Evolutionary conservation across 2,113 vertebrate species (phyloP).

Genomic region (Rhinoderma darwinii): DNA sequence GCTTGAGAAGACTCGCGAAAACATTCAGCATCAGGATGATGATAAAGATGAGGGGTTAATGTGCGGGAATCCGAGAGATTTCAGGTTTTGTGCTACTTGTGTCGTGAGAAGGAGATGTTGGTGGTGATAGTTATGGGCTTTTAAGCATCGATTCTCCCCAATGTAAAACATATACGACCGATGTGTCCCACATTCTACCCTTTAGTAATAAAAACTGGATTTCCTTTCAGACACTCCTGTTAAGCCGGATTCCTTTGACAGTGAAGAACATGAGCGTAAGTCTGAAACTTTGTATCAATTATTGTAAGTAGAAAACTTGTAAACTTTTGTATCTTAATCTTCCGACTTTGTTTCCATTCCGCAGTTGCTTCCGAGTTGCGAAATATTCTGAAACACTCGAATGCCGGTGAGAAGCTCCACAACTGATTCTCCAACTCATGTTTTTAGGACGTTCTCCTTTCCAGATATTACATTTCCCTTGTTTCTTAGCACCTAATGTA

Average conservation of each 20-base stretch:
- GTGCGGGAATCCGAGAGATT: no score
- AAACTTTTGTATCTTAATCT: background rate
- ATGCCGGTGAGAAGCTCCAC: slow-evolving; percentile 25
- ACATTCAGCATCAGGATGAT: no score
- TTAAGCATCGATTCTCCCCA: no score
- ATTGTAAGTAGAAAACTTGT: background rate
- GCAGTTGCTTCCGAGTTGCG: slow-evolving; percentile 33
- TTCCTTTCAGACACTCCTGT: background rate
- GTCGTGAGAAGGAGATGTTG: no score
- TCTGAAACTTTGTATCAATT: background rate
- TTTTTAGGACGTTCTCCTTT: background rate
- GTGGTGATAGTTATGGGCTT: no score
- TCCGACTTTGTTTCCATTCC: background rate
- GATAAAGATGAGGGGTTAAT: no score
- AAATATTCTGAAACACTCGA: slow-evolving; percentile 45
- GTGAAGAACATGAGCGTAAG: slow-evolving; percentile 13
- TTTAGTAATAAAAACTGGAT: background rate
- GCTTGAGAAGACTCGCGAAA: no score
- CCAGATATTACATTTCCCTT: background rate
- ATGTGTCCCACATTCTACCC: background rate
- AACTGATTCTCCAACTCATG: background rate
- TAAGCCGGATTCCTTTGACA: background rate
- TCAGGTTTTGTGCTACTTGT: no score
- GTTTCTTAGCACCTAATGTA: slow-evolving; percentile 55
- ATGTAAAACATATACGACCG: background rate